Conservation (phyloP, 2,113 vertebrate species). For the Dasyornis broadbenti region DNA sequence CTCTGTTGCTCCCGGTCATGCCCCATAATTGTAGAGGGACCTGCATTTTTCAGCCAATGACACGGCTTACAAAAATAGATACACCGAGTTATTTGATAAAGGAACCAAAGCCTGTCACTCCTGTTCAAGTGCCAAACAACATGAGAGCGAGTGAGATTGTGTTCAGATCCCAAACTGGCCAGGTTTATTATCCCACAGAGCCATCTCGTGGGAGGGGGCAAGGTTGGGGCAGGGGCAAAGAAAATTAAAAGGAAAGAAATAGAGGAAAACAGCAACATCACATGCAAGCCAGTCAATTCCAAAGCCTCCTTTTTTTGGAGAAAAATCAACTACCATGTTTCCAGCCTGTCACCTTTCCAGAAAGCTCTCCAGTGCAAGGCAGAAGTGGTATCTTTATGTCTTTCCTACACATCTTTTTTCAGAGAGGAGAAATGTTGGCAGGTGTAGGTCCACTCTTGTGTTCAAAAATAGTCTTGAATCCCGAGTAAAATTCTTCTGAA, state of each 20-base stretch:
- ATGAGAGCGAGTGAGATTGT: constrained; percentile 35
- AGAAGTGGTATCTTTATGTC: not conserved
- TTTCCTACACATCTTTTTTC: not conserved
- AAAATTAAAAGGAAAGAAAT: not conserved
- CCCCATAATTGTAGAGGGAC: constrained; percentile 68
- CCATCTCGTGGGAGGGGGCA: not conserved
- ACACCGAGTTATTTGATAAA: constrained; percentile 69
- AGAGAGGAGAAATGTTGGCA: not conserved
- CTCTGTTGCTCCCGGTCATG: constrained; percentile 65
- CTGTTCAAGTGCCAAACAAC: constrained; percentile 65
- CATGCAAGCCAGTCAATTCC: not conserved
- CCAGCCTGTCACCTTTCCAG: not conserved
- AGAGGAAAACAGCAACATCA: not conserved
- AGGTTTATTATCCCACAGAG: constrained; percentile 15
- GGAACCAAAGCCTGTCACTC: constrained; percentile 60
- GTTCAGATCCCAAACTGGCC: constrained; percentile 40
- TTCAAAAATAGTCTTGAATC: not conserved
- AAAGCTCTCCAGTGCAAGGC: not conserved
- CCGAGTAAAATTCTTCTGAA: not conserved
- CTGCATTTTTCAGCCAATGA: constrained; percentile 69
- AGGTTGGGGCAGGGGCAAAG: not conserved
- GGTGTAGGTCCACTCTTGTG: not conserved
- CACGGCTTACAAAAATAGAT: constrained; percentile 73
- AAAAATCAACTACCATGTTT: not conserved
- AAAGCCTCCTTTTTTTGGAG: not conserved